These are phyloP conservation scores for Grus americana DNA, from an alignment of 2,113 vertebrate genomes.

Conservation along the genomic window DNA sequence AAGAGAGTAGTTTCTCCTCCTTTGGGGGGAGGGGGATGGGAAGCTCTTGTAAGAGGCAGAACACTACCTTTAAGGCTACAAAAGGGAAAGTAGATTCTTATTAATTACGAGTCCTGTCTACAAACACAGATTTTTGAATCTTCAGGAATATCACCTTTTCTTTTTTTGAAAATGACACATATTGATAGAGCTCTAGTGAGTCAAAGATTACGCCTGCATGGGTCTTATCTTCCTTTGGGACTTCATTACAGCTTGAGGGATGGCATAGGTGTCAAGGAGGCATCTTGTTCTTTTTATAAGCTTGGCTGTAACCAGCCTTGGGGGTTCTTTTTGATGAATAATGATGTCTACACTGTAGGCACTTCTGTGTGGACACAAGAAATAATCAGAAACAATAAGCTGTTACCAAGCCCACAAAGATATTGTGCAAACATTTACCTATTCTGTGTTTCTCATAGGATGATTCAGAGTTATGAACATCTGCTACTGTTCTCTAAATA, in stretches of 20 bases:
- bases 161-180: neutral
- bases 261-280: neutral
- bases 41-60: neutral
- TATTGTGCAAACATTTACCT: neutral
- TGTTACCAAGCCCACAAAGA: neutral
- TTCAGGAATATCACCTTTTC: neutral
- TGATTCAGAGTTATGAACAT: neutral
- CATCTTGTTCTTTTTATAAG: neutral
- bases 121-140: neutral
- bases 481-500: neutral
- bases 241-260: constrained; percentile 15
- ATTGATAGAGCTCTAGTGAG: neutral
- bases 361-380: neutral
- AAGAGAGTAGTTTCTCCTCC: neutral
- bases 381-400: neutral
- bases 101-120: neutral
- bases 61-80: neutral
- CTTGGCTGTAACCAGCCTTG: neutral
- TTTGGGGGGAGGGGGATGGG: neutral
- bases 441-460: neutral
- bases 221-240: constrained; percentile 33
- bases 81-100: neutral
- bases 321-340: neutral
- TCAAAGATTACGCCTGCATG: neutral
- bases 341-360: neutral